Percentiles rank a stretch among this genome's conserved stretches.
phyloP scores from a whole-genome alignment of 2,113 vertebrate species.

The Mastomys natalensis region DNA sequence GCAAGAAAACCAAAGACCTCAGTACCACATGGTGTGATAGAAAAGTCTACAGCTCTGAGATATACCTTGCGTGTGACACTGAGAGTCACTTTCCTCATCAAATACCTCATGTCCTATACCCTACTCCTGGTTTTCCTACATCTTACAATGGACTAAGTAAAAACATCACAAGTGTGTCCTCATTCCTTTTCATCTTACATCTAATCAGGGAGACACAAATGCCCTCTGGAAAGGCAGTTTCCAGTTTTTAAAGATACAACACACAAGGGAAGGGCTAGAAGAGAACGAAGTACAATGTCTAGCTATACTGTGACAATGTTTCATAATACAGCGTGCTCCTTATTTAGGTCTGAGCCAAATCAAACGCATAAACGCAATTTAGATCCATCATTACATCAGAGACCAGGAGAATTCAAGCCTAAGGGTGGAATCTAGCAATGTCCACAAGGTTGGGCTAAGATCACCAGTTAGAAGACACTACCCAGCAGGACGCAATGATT shows the following conservation, averaged over 20 bases:
- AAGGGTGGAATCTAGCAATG: slow-evolving; percentile 61
- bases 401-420: slow-evolving; percentile 46
- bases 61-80: slow-evolving; percentile 63
- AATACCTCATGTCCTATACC: slow-evolving; percentile 64
- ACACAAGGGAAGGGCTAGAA: slow-evolving; percentile 51
- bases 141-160: slow-evolving; percentile 49
- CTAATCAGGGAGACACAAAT: slow-evolving; percentile 70
- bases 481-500: slow-evolving; percentile 19
- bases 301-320: slow-evolving; percentile 75
- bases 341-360: slow-evolving; percentile 75
- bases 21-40: slow-evolving; percentile 72
- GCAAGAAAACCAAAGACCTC: slow-evolving; percentile 58
- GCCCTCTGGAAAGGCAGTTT: slow-evolving; percentile 62
- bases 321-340: slow-evolving; percentile 75
- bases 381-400: slow-evolving; percentile 65
- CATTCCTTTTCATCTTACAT: slow-evolving; percentile 69
- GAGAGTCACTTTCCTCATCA: slow-evolving; percentile 71
- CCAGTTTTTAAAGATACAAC: slow-evolving; percentile 76
- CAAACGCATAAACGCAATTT: slow-evolving; percentile 64
- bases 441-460: slow-evolving; percentile 56
- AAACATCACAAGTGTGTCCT: slow-evolving; percentile 40
- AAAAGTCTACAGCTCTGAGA: slow-evolving; percentile 76
- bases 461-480: slow-evolving; percentile 39
- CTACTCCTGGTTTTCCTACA: slow-evolving; percentile 63
- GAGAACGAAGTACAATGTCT: background rate